Conservation (phyloP, 2,797 vertebrate species). For the Epinephelus coioides region DNA sequence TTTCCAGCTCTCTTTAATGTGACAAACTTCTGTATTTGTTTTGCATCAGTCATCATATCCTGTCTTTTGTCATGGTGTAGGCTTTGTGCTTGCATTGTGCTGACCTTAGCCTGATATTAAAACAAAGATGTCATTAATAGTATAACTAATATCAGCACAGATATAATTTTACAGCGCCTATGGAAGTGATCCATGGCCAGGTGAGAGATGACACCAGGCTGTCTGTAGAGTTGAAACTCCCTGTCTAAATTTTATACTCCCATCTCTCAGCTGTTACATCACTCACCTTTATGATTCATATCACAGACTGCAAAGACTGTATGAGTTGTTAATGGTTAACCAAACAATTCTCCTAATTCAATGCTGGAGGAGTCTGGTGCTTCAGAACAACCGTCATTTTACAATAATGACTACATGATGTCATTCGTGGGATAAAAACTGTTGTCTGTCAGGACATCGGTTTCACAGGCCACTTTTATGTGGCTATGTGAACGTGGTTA, state of each 20-base stretch:
- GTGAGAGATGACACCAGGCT: not conserved
- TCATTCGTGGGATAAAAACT: constrained; percentile 15
- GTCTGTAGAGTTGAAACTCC: not conserved
- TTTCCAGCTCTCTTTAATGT: constrained; percentile 1
- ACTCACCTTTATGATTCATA: constrained; percentile 28
- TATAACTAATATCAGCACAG: not conserved
- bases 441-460: not conserved
- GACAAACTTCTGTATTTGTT: constrained; percentile 55
- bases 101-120: not conserved
- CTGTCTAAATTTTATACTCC: not conserved
- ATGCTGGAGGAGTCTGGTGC: not conserved
- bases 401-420: not conserved
- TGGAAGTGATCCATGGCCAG: not conserved
- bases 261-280: not conserved
- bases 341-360: constrained; percentile 17
- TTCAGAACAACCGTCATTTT: constrained; percentile 3
- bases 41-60: constrained; percentile 27
- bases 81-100: constrained; percentile 42
- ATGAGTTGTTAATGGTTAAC: constrained; percentile 63
- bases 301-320: not conserved
- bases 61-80: constrained; percentile 39
- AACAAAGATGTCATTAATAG: not conserved
- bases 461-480: not conserved
- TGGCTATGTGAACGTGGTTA: not conserved
- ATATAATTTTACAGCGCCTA: not conserved